Conservation (phyloP, 2,888 invertebrate species). For the Actias luna region DNA sequence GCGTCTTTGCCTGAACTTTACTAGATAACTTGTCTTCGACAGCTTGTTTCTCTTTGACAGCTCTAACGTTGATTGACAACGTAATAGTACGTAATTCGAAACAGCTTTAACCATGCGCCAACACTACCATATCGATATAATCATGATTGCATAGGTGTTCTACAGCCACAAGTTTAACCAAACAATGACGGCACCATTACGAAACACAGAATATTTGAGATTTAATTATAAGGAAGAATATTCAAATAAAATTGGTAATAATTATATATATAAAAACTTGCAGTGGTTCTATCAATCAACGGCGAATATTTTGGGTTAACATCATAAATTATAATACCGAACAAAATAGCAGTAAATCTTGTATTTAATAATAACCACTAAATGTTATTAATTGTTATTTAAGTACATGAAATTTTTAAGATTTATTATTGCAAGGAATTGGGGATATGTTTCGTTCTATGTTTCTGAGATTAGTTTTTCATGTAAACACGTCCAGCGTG, state of each 20-base stretch:
- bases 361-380: background rate
- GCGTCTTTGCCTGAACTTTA: slow-evolving; percentile 42
- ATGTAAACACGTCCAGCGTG: slow-evolving; percentile 34
- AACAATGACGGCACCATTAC: slow-evolving; percentile 16
- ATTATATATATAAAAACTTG: background rate
- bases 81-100: slow-evolving; percentile 57
- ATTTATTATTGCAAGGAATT: slow-evolving; percentile 22
- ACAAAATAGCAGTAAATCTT: background rate
- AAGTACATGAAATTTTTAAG: background rate
- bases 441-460: slow-evolving; percentile 22
- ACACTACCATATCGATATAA: slow-evolving; percentile 30
- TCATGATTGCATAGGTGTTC: slow-evolving; percentile 24
- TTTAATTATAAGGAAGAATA: slow-evolving; percentile 9
- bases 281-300: slow-evolving; percentile 20
- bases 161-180: slow-evolving; percentile 16
- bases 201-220: slow-evolving; percentile 11
- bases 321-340: background rate
- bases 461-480: slow-evolving; percentile 29
- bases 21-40: slow-evolving; percentile 50
- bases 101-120: slow-evolving; percentile 49
- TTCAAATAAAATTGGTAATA: slow-evolving; percentile 18
- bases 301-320: slow-evolving; percentile 28
- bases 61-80: slow-evolving; percentile 57
- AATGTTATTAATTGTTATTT: background rate
- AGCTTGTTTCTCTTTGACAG: slow-evolving; percentile 47